Evolutionary conservation across 2,888 invertebrate genomes (phyloP).

Genomic region (Onchidella celtica): DNA sequence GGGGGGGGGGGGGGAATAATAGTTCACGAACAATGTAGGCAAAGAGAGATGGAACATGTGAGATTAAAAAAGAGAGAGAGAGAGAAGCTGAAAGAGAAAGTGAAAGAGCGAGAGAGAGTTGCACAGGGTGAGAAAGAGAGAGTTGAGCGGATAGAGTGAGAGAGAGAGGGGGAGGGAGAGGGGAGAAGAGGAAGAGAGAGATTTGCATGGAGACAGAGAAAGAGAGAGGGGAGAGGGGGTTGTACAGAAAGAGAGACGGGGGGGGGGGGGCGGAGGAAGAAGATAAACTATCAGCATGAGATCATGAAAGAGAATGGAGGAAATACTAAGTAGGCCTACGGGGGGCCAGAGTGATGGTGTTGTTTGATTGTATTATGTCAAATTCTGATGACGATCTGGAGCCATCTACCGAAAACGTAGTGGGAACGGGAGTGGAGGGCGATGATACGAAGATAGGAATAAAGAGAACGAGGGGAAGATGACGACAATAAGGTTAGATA

Average conservation of each 20-base stretch:
- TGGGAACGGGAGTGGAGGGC: too few species aligned
- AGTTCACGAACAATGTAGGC: neutral
- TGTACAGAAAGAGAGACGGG: neutral
- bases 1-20: neutral
- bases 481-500: too few species aligned
- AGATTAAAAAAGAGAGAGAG: slow-evolving; percentile 23
- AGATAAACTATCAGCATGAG: too few species aligned
- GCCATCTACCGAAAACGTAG: too few species aligned
- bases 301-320: too few species aligned
- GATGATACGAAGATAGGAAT: too few species aligned
- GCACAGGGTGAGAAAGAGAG: neutral
- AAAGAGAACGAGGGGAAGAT: too few species aligned
- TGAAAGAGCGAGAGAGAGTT: neutral
- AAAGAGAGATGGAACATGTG: neutral
- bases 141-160: slow-evolving; percentile 2
- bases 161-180: neutral
- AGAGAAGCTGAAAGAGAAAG: neutral
- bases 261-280: too few species aligned
- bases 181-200: neutral
- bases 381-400: too few species aligned
- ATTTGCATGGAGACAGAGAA: neutral
- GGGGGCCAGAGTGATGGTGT: too few species aligned
- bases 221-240: neutral
- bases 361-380: too few species aligned
- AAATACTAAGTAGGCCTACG: too few species aligned